Evolutionary conservation across 2,888 invertebrate genomes (phyloP).

Genomic region (Watsonalla binaria): DNA sequence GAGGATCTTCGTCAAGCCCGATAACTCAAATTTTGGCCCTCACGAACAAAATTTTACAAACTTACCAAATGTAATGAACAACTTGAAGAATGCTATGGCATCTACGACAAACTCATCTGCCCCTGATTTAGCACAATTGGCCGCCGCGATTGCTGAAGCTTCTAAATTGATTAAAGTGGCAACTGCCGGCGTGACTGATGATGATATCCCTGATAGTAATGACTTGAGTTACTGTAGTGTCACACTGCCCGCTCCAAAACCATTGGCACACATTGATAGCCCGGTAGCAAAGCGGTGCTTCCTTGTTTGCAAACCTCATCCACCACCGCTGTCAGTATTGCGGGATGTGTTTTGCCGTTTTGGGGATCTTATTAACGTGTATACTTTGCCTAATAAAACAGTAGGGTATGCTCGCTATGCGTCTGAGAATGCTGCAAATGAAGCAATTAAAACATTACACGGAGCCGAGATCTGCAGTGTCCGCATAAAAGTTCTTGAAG

Average conservation of each 20-base stretch:
- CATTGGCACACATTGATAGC: conserved; percentile 83
- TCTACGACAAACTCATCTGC: conserved; percentile 34
- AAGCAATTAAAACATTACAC: conserved; percentile 84
- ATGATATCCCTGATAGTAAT: conserved; percentile 34
- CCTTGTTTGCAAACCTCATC: conserved; percentile 80
- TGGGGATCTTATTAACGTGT: conserved; percentile 93
- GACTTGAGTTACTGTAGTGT: conserved; percentile 80
- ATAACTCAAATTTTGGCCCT: conserved; percentile 49
- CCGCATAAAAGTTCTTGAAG: conserved; percentile 92
- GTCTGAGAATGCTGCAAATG: conserved; percentile 84
- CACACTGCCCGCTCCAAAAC: conserved; percentile 84
- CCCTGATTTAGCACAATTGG: conserved; percentile 82
- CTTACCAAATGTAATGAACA: conserved; percentile 43
- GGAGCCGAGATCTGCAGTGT: conserved; percentile 93
- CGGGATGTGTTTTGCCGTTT: conserved; percentile 94
- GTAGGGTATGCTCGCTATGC: conserved; percentile 96
- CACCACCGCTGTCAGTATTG: conserved; percentile 88
- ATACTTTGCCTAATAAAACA: conserved; percentile 92
- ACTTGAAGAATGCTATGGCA: conserved; percentile 47
- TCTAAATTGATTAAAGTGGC: conserved; percentile 85
- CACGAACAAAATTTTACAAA: conserved; percentile 36
- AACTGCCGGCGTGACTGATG: conserved; percentile 45
- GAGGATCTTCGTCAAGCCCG: conserved; percentile 86
- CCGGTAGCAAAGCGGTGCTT: conserved; percentile 83
- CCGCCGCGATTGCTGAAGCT: conserved; percentile 88